A percentile compares a stretch with the other conserved stretches of the same genome.
Conservation (phyloP, 2,888 invertebrate species). For the Patella depressa region DNA sequence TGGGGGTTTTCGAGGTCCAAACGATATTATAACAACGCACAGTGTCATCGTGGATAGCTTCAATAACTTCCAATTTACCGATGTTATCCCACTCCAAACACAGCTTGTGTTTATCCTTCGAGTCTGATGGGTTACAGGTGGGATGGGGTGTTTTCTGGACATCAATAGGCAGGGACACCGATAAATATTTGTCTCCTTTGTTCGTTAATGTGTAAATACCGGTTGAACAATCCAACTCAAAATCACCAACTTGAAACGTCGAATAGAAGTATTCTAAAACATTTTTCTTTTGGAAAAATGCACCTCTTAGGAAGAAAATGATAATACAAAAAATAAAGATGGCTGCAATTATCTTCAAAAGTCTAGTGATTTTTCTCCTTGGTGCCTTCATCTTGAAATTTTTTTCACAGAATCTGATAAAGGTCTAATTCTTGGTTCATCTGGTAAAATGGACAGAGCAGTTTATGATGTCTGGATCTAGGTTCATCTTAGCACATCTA, state of each 20-base stretch:
- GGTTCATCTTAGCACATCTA: too few species aligned
- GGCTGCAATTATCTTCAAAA: conserved; percentile 24
- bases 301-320: conserved; percentile 17
- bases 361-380: conserved; percentile 31
- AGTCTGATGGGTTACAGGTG: neutral
- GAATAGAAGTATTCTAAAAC: conserved; percentile 12
- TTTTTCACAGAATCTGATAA: too few species aligned
- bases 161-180: conserved; percentile 12
- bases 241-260: conserved; percentile 10
- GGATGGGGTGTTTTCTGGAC: neutral
- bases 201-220: conserved; percentile 23
- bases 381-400: conserved; percentile 30
- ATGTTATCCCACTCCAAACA: conserved; percentile 32
- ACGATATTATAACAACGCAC: conserved; percentile 39
- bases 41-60: conserved; percentile 11
- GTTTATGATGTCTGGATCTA: too few species aligned
- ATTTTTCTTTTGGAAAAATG: conserved; percentile 5
- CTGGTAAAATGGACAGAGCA: too few species aligned
- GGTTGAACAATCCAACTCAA: conserved; percentile 5
- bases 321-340: conserved; percentile 19
- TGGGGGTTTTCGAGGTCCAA: conserved; percentile 31
- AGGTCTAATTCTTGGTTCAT: too few species aligned
- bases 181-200: conserved; percentile 19
- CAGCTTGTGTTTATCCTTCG: conserved; percentile 10
- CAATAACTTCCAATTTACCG: conserved; percentile 25